Evolutionary conservation across 2,797 vertebrate genomes (phyloP).

Genomic region (Megalops cyprinoides): DNA sequence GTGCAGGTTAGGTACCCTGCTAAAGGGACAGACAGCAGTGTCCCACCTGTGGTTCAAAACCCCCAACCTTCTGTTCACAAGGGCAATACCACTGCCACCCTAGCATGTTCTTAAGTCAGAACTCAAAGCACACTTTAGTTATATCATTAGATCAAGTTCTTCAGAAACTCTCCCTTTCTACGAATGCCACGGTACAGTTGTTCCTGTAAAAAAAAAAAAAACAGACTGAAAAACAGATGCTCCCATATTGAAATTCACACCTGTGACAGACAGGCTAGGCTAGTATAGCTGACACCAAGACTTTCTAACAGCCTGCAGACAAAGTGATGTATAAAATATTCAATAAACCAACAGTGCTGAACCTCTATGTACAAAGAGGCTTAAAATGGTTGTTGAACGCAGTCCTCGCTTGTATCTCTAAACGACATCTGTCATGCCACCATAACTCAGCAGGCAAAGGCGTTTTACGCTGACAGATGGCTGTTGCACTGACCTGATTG

Average conservation of each 20-base stretch:
- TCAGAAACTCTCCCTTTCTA: no score
- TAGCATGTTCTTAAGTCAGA: not conserved
- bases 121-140: no score
- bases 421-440: slow-evolving; percentile 4
- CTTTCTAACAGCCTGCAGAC: not conserved
- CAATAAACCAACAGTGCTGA: not conserved
- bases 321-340: not conserved
- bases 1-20: not conserved
- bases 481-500: slow-evolving; percentile 24
- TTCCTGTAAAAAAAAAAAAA: not conserved
- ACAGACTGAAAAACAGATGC: not conserved
- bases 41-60: not conserved
- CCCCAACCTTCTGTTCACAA: not conserved
- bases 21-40: not conserved
- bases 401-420: not conserved
- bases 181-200: no score
- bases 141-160: no score
- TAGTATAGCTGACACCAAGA: not conserved
- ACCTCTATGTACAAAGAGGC: not conserved
- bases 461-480: slow-evolving; percentile 20
- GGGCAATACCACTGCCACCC: no score
- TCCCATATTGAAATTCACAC: not conserved
- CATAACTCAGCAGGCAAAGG: slow-evolving; percentile 8
- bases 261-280: not conserved
- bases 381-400: not conserved